phyloP scores from a whole-genome alignment of 2,888 invertebrate genomes.

The Hemaris fuciformis region DNA sequence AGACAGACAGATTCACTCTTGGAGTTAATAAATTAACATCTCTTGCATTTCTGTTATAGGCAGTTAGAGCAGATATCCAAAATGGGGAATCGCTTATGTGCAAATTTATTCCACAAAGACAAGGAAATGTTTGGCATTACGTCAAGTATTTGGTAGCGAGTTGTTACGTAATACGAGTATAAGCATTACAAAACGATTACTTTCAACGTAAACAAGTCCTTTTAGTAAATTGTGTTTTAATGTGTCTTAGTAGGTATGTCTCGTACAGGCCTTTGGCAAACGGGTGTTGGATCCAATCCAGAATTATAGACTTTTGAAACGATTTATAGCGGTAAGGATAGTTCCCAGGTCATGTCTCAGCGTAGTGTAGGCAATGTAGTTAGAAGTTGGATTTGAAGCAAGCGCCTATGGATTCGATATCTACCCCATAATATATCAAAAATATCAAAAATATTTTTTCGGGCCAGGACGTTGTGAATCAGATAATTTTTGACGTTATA shows the following conservation, averaged over 20 bases:
- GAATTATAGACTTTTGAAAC: constrained; percentile 27
- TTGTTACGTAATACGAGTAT: constrained; percentile 15
- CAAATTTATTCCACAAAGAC: constrained; percentile 10
- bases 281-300: constrained; percentile 35
- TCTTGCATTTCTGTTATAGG: no score
- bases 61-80: not conserved
- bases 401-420: no score
- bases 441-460: no score
- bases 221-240: constrained; percentile 3
- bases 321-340: not conserved
- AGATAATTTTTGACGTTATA: no score
- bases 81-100: not conserved
- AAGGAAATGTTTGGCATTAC: constrained; percentile 18
- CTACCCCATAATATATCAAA: no score
- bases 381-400: no score
- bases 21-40: no score
- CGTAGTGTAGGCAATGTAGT: no score
- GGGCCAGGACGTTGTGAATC: no score
- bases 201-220: constrained; percentile 18
- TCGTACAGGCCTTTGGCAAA: constrained; percentile 29
- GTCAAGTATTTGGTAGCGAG: constrained; percentile 14
- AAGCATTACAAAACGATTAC: constrained; percentile 14
- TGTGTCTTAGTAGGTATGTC: constrained; percentile 6
- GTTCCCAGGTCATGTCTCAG: not conserved
- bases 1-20: no score